Evolutionary conservation across 2,888 invertebrate genomes (phyloP), one percentile per base, ranked within the genome.

Genomic region (Andrena hattorfiana): DNA sequence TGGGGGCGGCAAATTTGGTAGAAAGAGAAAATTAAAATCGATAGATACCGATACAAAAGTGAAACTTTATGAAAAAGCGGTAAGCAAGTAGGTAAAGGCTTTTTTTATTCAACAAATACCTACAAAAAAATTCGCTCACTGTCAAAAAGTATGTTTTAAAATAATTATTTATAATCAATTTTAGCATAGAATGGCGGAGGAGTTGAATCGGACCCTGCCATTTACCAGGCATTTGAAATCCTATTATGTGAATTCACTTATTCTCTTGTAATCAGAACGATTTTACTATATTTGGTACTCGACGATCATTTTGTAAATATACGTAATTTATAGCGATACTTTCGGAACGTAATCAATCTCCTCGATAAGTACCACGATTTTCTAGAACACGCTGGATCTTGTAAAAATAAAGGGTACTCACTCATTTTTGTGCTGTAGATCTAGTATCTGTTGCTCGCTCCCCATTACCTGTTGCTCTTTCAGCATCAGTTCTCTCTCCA

Each of bases 401-500:
- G 69, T 79, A 74, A 69, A 83, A 67, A 76, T 20, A 28, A 66
- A 62, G 72, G 51, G 66, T 87, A 93, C 94, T 94, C 77, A 94
- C 94, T 93, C 91, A 87, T 93, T 92, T 69, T 91, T 93, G 35
- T 91, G 92, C 64, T 93, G 90, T 30, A 92, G 32, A 16, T 94
- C 93, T 2, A 88, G 91, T 35, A 92, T 85, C 79, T 92, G 93
- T 67, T 93, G 91, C 49, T 93, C 91, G 68, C 89, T 74, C 42
- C 82, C 86, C 7, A 83, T 77, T 0, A 72, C 64, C 60, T 93
- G 90, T 64, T 94, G 92, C 13, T 95, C 95, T 88, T 96, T 96
- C 42, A 95, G 94, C 89, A 95, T 95, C 0, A 97, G 82, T 86
- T 97, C 96, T 73, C 95, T 95, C 92, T 97, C 97, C 75, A 97